phyloP scores from a whole-genome alignment of 2,888 invertebrate species.

The Megalurothrips usitatus region DNA sequence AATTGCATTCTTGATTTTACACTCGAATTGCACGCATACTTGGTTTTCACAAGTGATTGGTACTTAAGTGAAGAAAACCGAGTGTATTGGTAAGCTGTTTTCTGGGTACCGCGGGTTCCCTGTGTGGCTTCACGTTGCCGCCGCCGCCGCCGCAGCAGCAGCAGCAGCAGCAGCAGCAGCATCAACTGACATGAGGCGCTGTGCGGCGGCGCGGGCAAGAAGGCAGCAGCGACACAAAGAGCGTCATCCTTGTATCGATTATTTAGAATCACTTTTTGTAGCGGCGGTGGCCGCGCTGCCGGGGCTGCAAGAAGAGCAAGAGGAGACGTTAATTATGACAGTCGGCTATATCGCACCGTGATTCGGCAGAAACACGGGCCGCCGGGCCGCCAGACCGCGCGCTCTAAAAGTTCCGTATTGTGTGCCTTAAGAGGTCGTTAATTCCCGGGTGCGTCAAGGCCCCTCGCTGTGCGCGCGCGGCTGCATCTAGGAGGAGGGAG shows the following conservation, averaged over 20 bases:
- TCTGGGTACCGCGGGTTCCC: too few species aligned
- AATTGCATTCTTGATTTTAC: too few species aligned
- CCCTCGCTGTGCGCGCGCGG: neutral
- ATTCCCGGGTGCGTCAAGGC: conserved; percentile 5
- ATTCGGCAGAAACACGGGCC: neutral
- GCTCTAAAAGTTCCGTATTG: conserved; percentile 22
- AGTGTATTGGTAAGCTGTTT: too few species aligned
- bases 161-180: too few species aligned
- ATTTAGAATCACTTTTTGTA: conserved; percentile 27
- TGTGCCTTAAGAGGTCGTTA: conserved; percentile 20
- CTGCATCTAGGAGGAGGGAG: too few species aligned
- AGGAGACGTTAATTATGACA: conserved; percentile 16
- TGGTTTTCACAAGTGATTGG: too few species aligned
- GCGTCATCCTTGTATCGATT: neutral
- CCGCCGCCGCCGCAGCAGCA: too few species aligned
- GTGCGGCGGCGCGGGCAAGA: neutral
- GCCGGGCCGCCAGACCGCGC: too few species aligned
- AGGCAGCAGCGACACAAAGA: neutral
- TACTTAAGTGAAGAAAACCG: too few species aligned
- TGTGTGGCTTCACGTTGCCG: too few species aligned
- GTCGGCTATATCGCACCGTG: conserved; percentile 20
- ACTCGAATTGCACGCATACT: too few species aligned
- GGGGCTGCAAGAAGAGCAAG: neutral
- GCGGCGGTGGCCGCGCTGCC: neutral
- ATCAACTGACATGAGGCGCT: neutral